phyloP scores from a whole-genome alignment of 2,113 vertebrate genomes.

The Noturus placidus region DNA sequence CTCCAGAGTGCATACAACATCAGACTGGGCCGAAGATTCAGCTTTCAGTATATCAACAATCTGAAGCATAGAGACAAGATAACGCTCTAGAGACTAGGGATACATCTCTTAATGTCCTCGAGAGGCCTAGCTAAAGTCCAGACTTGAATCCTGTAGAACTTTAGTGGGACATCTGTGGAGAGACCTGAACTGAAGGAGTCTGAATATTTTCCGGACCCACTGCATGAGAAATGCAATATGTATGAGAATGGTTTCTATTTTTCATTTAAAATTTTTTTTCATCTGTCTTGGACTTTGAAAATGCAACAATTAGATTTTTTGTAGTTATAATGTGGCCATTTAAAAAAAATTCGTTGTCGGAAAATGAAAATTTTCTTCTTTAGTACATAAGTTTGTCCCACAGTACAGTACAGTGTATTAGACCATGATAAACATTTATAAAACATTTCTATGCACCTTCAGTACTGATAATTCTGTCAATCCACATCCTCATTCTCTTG shows the following conservation, averaged over 20 bases:
- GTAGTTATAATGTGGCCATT: not conserved
- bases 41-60: not conserved
- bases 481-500: not conserved
- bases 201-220: not conserved
- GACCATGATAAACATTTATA: not conserved
- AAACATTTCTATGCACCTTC: not conserved
- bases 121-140: not conserved
- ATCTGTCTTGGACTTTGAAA: not conserved
- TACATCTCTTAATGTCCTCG: not conserved
- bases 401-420: not conserved
- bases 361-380: not conserved
- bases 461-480: constrained; percentile 16
- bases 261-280: not conserved
- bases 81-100: not conserved
- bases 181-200: not conserved
- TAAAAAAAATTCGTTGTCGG: not conserved
- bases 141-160: not conserved
- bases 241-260: not conserved
- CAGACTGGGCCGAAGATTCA: not conserved
- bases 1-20: not conserved
- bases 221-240: not conserved
- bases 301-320: not conserved
- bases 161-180: not conserved
- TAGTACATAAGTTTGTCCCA: not conserved
- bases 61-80: not conserved